These are phyloP conservation scores for Forbesichthys papilliferus DNA, from an alignment of 2,113 vertebrate species.

Conservation along the genomic window DNA sequence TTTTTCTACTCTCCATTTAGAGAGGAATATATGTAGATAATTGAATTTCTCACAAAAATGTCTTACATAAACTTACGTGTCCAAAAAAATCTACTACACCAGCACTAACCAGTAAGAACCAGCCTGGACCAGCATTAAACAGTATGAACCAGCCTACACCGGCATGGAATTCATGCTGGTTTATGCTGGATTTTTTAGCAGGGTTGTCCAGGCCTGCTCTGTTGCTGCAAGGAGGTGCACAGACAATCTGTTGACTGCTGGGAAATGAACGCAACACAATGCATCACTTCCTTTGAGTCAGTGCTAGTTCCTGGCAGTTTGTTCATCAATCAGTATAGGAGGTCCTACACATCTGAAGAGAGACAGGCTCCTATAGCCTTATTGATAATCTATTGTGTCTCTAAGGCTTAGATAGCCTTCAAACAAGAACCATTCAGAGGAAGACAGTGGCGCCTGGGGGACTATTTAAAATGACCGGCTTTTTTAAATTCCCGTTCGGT, in stretches of 20 bases:
- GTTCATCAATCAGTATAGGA: constrained; percentile 18
- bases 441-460: neutral
- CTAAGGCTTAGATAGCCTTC: constrained; percentile 20
- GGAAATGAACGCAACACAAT: constrained; percentile 14
- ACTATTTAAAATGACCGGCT: too few relatives aligned
- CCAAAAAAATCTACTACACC: too few relatives aligned
- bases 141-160: too few relatives aligned
- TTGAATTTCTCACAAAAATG: too few relatives aligned
- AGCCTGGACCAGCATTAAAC: too few relatives aligned
- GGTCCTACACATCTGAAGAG: neutral
- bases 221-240: neutral
- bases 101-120: too few relatives aligned
- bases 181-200: too few relatives aligned
- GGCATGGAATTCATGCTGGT: too few relatives aligned
- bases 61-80: too few relatives aligned
- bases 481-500: too few relatives aligned
- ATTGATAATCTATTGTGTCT: constrained; percentile 33
- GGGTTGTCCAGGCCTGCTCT: neutral
- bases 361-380: constrained; percentile 21
- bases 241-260: neutral
- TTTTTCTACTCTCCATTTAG: too few relatives aligned
- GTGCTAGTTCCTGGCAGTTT: neutral
- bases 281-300: neutral
- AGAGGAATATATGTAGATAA: too few relatives aligned
- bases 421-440: neutral